phyloP scores from a whole-genome alignment of 2,888 invertebrate species.

The Lycia hirtaria region DNA sequence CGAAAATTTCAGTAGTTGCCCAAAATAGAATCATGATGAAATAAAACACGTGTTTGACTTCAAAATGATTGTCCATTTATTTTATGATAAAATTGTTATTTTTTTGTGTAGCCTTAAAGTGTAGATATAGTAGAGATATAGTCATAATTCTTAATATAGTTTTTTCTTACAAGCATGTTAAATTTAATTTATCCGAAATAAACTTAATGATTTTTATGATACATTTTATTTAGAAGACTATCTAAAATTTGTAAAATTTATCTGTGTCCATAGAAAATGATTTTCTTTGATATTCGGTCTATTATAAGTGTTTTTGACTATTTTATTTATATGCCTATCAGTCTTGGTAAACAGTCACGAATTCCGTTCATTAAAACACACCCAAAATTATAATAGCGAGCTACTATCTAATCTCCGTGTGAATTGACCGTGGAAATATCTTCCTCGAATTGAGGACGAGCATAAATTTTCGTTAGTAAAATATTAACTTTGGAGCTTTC shows the following conservation, averaged over 20 bases:
- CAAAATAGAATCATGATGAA: not conserved
- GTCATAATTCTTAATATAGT: too few relatives aligned
- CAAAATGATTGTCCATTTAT: not conserved
- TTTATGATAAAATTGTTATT: too few relatives aligned
- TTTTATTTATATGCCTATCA: slow-evolving; percentile 23
- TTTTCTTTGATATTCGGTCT: not conserved
- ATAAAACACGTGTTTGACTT: not conserved
- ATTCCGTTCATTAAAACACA: slow-evolving; percentile 32
- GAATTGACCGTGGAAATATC: slow-evolving; percentile 49
- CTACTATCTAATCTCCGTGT: slow-evolving; percentile 51
- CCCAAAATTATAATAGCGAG: slow-evolving; percentile 27
- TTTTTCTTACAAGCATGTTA: too few relatives aligned
- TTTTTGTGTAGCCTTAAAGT: too few relatives aligned
- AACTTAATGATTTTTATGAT: too few relatives aligned
- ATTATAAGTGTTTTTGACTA: slow-evolving; percentile 30
- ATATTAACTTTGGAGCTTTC: slow-evolving; percentile 21
- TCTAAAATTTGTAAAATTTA: not conserved
- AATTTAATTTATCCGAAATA: too few relatives aligned
- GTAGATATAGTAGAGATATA: too few relatives aligned
- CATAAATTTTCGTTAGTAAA: slow-evolving; percentile 42
- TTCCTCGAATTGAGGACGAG: slow-evolving; percentile 45
- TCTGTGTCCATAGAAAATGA: not conserved
- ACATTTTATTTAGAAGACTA: too few relatives aligned
- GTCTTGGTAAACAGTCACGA: slow-evolving; percentile 12
- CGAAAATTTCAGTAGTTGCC: slow-evolving; percentile 31